These are phyloP conservation scores for Mythimna albipuncta DNA, from an alignment of 2,888 invertebrate genomes.

Conservation along the genomic window DNA sequence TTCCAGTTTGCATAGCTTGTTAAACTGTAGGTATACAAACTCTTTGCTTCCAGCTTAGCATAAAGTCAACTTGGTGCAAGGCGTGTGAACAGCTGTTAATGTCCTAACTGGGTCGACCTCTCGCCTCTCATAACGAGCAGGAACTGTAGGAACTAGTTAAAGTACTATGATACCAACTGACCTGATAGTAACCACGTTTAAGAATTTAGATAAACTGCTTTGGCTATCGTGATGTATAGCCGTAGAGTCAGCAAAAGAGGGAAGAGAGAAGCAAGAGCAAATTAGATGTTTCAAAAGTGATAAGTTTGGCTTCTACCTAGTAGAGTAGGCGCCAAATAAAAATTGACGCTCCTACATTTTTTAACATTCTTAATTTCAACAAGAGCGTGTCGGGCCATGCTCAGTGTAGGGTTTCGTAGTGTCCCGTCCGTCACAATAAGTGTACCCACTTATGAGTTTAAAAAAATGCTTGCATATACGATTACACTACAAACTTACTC, in stretches of 20 bases:
- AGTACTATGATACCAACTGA: background rate
- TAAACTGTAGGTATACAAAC: conserved; percentile 27
- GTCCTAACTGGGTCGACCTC: conserved; percentile 39
- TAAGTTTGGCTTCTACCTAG: too few species aligned
- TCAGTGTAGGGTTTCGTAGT: too few species aligned
- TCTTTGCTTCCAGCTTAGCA: conserved; percentile 34
- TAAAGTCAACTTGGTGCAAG: conserved; percentile 34
- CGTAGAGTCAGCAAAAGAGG: background rate
- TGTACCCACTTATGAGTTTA: too few species aligned
- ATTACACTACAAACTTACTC: too few species aligned
- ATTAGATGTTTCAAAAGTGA: background rate
- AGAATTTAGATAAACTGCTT: background rate
- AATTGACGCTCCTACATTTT: too few species aligned
- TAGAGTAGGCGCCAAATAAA: too few species aligned
- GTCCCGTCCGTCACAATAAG: too few species aligned
- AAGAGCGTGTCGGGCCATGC: too few species aligned
- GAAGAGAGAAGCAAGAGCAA: background rate
- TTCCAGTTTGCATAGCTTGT: conserved; percentile 1
- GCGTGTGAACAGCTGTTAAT: conserved; percentile 30
- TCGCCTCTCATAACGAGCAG: background rate
- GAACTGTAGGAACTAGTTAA: background rate
- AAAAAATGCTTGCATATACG: too few species aligned
- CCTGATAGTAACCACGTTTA: conserved; percentile 6
- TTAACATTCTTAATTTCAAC: too few species aligned
- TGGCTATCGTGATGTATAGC: background rate